Evolutionary conservation across 2,888 invertebrate genomes (phyloP).

Genomic region (Dyspetes luteomarginatus): DNA sequence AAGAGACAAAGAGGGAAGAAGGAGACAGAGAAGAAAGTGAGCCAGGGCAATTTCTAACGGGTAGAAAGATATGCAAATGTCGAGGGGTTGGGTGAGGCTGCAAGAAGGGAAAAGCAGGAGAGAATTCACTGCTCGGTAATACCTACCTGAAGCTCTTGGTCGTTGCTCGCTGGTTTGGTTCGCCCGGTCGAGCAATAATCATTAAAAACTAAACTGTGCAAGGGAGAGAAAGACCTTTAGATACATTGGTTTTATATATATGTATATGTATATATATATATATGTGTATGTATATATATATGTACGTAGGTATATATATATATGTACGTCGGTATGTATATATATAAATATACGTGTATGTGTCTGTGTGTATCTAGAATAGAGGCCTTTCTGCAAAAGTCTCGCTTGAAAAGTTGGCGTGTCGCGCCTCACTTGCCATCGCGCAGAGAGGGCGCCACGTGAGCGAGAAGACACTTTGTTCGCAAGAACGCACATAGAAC

Average conservation of each 20-base stretch:
- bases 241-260: constrained; percentile 33
- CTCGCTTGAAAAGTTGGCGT: constrained; percentile 63
- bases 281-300: no score
- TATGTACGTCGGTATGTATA: no score
- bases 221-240: constrained; percentile 2
- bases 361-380: no score
- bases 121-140: constrained; percentile 72
- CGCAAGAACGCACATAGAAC: background rate
- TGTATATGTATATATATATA: background rate
- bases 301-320: no score
- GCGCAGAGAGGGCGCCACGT: background rate
- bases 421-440: constrained; percentile 37
- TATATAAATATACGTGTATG: no score
- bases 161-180: constrained; percentile 54
- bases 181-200: constrained; percentile 78
- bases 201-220: constrained; percentile 80
- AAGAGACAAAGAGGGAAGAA: constrained; percentile 9
- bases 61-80: constrained; percentile 82
- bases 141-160: constrained; percentile 71
- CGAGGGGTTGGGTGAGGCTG: constrained; percentile 69
- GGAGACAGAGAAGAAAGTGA: constrained; percentile 44
- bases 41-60: constrained; percentile 77
- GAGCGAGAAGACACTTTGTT: background rate
- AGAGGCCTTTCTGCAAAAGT: constrained; percentile 18
- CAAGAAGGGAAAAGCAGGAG: constrained; percentile 12